Evolutionary conservation across 37 sponge, comb jelly and placozoan genomes (phyloP), one percentile per base, ranked within the genome.

Genomic region (Lycopodina hypogea): DNA sequence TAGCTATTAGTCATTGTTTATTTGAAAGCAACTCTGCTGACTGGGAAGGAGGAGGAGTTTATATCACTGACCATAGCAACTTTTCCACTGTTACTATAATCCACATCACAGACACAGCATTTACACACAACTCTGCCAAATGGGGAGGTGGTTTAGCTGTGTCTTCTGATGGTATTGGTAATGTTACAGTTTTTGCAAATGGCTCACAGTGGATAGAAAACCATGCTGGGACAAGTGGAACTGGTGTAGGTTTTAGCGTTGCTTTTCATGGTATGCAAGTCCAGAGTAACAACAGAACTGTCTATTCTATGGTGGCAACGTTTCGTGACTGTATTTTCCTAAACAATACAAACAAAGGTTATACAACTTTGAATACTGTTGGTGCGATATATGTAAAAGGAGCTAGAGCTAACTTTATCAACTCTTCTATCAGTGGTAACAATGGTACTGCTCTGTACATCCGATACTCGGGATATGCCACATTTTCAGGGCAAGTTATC

Each of bases 181-280:
- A 59, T 59, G 30, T 65, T 17, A 14, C 17, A 3, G 7, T 65
- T 4, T 8, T 32, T 8, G 66, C 66, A 32, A 34, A 65, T 19
- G 33, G 30, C 2, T 65, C 66, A 2, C 18, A 29, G 34, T 65
- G 66, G 66, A 29, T 15, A 24, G 7, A 14, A 28, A 65, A 65
- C 66, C 18, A 33, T 65, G 66, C 66, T 17, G 34, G 18, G 4
- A 65, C 66, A 32, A 65, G 66, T 65, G 66, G 66, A 65, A 65
- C 30, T 28, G 32, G 66, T 65, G 66, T 65, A 34, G 66, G 11
- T 7, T 17, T 33, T 30, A 33, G 12, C 18, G 17, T 4, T 65
- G 30, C 4, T 1, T 17, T 9, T 30, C 26, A 28, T 32, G n/a
- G n/a, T n/a, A n/a, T n/a, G n/a, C n/a, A n/a, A n/a, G n/a, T n/a